phyloP scores from a whole-genome alignment of 2,797 vertebrate genomes.

The Ambastaia sidthimunki region DNA sequence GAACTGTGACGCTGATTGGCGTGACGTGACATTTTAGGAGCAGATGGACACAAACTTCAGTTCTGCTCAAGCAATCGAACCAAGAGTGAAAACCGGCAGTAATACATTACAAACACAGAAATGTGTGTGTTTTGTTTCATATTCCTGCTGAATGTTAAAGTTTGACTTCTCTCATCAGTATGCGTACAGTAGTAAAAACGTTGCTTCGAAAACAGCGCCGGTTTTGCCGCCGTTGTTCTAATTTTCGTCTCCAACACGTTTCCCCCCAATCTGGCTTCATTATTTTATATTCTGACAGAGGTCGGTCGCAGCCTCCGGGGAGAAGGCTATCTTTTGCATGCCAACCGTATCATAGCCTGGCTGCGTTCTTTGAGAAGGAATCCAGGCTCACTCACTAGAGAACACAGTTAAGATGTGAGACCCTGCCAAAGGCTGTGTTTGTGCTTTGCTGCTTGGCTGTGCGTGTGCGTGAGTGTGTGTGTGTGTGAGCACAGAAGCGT shows the following conservation, averaged over 20 bases:
- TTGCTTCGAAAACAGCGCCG: slow-evolving; percentile 1
- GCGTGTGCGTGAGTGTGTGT: background rate
- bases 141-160: background rate
- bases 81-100: too few relatives aligned
- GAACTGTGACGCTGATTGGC: background rate
- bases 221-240: slow-evolving; percentile 51
- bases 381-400: slow-evolving; percentile 28
- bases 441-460: slow-evolving; percentile 35
- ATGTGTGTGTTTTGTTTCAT: background rate
- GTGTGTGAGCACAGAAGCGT: too few relatives aligned
- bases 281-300: slow-evolving; percentile 55
- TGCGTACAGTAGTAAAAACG: slow-evolving; percentile 18
- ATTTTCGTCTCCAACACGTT: slow-evolving; percentile 47
- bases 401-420: slow-evolving; percentile 37
- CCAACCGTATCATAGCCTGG: slow-evolving; percentile 43
- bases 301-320: slow-evolving; percentile 44
- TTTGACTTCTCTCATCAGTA: slow-evolving; percentile 42
- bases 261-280: slow-evolving; percentile 43
- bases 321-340: slow-evolving; percentile 41
- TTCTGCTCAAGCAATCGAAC: too few relatives aligned
- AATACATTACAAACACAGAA: too few relatives aligned
- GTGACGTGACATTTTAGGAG: slow-evolving; percentile 10
- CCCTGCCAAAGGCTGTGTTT: slow-evolving; percentile 33
- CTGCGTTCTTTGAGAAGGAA: slow-evolving; percentile 25
- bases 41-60: background rate